Evolutionary conservation across 2,797 vertebrate genomes (phyloP), one percentile per base, ranked within the genome.

Genomic region (Thamnophis elegans): DNA sequence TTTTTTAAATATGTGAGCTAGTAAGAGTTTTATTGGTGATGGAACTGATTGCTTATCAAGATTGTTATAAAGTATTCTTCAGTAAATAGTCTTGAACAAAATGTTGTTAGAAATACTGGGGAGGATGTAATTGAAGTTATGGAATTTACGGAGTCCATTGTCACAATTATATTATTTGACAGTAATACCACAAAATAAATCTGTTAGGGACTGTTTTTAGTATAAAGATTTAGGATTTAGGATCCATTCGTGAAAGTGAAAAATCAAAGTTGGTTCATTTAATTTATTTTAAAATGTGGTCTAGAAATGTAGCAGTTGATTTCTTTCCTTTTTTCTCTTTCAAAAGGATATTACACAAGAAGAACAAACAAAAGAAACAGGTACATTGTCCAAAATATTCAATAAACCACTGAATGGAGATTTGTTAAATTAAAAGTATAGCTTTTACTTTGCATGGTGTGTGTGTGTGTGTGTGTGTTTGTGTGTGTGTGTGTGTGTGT

Each of bases 301-400:
- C 13, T 36, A 60, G 73, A 28, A 51, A 47, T 68, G 3, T 68
- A 65, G 20, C 90, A 5, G 89, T 91, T 95, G 32, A 96, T 73
- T 60, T 1, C 87, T 78, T 91, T 95, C 47, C 47, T 97, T 97
- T 47, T 92, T 96, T 96, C 94, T 97, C 94, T 97, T 90, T 95
- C 99, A 98, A 98, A 82, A 98, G 96, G 97, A 98, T 89, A 97
- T 97, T 26, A 93, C 97, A 89, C 96, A 93, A 89, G 97, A 98
- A 94, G 98, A 98, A 86, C 95, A 96, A 92, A 98, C 98, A 60
- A 93, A 97, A 59, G 89, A 97, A 94, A 97, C 98, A 98, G 98
- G 99, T 99, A 98, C 91, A 95, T 97, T 91, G 5, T 91, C 47
- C 16, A 91, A 8, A 68, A 22, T 60, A 25, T 59, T n/a, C 9